Evolutionary conservation across 2,888 invertebrate genomes (phyloP).

Genomic region (Onchidella celtica): DNA sequence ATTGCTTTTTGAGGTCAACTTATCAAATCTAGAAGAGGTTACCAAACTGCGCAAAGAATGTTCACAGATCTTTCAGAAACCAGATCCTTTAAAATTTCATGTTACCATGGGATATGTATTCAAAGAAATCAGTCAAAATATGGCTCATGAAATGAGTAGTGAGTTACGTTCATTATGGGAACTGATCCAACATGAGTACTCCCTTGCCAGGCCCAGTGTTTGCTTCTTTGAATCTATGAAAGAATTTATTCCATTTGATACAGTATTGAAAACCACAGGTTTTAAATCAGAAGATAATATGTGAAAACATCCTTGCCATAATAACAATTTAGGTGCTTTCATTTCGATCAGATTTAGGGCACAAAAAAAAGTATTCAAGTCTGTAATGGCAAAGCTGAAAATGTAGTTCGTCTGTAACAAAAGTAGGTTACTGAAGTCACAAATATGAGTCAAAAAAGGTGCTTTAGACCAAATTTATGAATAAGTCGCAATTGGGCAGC

Average conservation of each 20-base stretch:
- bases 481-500: too few species aligned
- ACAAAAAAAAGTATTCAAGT: too few species aligned
- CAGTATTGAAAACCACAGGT: not conserved
- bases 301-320: too few species aligned
- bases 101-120: not conserved
- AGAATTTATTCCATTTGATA: not conserved
- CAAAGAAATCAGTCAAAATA: not conserved
- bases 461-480: too few species aligned
- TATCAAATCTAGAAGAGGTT: not conserved
- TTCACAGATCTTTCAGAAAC: not conserved
- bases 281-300: not conserved
- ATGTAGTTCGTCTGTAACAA: too few species aligned
- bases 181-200: not conserved
- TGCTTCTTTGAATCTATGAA: constrained; percentile 4
- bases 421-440: too few species aligned
- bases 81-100: not conserved
- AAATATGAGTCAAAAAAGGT: too few species aligned
- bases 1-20: not conserved
- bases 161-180: not conserved
- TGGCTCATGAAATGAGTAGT: not conserved
- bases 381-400: too few species aligned
- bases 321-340: too few species aligned
- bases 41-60: not conserved
- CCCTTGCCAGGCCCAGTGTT: not conserved
- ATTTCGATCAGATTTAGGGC: too few species aligned